A percentile compares a stretch with the other conserved stretches of the same genome.
Evolutionary conservation across 2,113 vertebrate species (phyloP).

Genomic region (Plecotus auritus): DNA sequence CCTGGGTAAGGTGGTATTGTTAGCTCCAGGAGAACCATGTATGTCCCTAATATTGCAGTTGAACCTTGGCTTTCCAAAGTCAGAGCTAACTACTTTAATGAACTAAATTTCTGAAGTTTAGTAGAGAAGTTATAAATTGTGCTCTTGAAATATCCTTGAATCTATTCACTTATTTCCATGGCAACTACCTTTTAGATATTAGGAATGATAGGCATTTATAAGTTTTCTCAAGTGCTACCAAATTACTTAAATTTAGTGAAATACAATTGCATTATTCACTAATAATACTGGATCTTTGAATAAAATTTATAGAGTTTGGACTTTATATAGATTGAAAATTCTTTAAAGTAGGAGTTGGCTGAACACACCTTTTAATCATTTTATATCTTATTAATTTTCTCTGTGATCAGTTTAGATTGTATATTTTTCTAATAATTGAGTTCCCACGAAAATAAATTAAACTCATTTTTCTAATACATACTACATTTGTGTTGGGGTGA

Average conservation of each 20-base stretch:
- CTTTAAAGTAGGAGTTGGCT: neutral
- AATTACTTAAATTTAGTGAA: neutral
- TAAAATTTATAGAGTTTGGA: neutral
- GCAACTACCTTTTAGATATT: neutral
- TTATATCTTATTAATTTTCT: neutral
- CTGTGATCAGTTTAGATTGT: neutral
- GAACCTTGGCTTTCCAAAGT: neutral
- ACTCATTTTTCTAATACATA: neutral
- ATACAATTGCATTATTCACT: neutral
- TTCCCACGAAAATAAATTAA: neutral
- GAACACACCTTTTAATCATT: neutral
- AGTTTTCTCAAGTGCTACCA: neutral
- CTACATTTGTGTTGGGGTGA: neutral
- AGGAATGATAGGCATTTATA: neutral
- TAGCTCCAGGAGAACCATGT: slow-evolving; percentile 39
- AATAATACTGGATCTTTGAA: neutral
- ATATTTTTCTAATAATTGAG: neutral
- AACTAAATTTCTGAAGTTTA: neutral
- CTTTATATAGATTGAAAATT: neutral
- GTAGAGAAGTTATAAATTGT: neutral
- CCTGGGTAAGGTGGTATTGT: slow-evolving; percentile 18
- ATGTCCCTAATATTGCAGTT: slow-evolving; percentile 1
- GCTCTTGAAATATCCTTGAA: neutral
- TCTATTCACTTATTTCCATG: slow-evolving; percentile 6
- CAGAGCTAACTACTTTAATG: neutral